Conservation (phyloP, 2,888 invertebrate species). For the Gisinianus flammeolus region DNA sequence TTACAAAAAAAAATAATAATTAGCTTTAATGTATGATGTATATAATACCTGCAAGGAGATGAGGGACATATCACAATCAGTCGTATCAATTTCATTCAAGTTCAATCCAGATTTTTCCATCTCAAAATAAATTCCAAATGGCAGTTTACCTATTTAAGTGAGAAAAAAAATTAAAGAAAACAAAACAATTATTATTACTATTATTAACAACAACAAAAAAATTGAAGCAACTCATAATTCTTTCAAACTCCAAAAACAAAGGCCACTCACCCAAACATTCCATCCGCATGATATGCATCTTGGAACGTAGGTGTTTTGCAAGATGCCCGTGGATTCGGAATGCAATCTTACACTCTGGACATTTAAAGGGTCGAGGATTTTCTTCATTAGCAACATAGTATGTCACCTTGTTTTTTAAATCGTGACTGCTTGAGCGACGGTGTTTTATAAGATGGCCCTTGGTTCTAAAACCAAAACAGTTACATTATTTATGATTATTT, state of each 20-base stretch:
- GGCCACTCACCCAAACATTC: slow-evolving; percentile 76
- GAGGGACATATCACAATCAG: slow-evolving; percentile 93
- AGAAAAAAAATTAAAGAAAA: slow-evolving; percentile 6
- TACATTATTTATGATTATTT: too few species aligned
- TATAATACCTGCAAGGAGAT: slow-evolving; percentile 78
- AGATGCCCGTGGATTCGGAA: slow-evolving; percentile 96
- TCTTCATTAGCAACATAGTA: slow-evolving; percentile 69
- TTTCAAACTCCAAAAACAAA: too few species aligned
- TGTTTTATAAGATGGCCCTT: slow-evolving; percentile 93
- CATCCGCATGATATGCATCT: slow-evolving; percentile 92
- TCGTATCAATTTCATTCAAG: slow-evolving; percentile 93
- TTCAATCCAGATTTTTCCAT: slow-evolving; percentile 88
- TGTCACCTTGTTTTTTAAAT: slow-evolving; percentile 74
- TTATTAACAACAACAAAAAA: background rate
- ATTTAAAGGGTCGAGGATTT: slow-evolving; percentile 95
- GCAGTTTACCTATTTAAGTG: slow-evolving; percentile 69
- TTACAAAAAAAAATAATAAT: background rate
- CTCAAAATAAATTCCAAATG: slow-evolving; percentile 92
- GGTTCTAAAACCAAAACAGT: slow-evolving; percentile 65
- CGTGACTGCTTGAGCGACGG: slow-evolving; percentile 87
- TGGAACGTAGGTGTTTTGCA: slow-evolving; percentile 94
- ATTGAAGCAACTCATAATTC: background rate
- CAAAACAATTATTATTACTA: background rate
- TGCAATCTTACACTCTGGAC: slow-evolving; percentile 93
- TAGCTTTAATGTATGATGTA: background rate